Evolutionary conservation across 2,797 vertebrate genomes (phyloP).

Genomic region (Myotis daubentonii): DNA sequence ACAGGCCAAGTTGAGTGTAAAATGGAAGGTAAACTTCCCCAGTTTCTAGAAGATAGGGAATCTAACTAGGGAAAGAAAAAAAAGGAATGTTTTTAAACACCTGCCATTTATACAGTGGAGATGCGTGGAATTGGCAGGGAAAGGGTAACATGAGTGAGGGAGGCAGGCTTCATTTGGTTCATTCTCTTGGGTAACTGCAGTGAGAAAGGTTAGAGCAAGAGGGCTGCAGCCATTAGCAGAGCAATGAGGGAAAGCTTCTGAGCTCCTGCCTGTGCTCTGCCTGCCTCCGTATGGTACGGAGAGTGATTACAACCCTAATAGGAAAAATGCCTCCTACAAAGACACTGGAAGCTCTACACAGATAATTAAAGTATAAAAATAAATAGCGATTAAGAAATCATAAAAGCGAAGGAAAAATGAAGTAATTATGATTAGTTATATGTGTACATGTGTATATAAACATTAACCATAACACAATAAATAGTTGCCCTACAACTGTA

Average conservation of each 20-base stretch:
- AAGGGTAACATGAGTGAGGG: neutral
- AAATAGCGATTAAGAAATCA: slow-evolving; percentile 57
- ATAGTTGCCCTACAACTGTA: neutral
- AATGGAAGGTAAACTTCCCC: neutral
- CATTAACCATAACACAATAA: neutral
- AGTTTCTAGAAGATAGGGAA: neutral
- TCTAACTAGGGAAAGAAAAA: neutral
- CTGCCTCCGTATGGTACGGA: neutral
- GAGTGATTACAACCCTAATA: neutral
- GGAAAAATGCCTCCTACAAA: slow-evolving; percentile 25
- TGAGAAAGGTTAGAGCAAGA: neutral
- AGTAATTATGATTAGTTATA: neutral
- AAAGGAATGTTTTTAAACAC: neutral
- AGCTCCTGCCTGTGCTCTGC: neutral
- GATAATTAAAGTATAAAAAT: slow-evolving; percentile 43
- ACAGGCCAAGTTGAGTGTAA: neutral
- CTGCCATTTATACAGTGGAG: neutral
- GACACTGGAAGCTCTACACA: neutral
- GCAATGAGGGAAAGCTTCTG: neutral
- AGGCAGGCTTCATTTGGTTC: neutral
- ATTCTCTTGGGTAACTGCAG: neutral
- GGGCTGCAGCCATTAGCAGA: neutral
- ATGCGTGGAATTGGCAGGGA: neutral
- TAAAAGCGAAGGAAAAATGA: slow-evolving; percentile 58
- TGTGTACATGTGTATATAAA: neutral